Evolutionary conservation across 30 jellyfish, hydroid and myxozoan species (phyloP).

Genomic region (Hydra vulgaris): DNA sequence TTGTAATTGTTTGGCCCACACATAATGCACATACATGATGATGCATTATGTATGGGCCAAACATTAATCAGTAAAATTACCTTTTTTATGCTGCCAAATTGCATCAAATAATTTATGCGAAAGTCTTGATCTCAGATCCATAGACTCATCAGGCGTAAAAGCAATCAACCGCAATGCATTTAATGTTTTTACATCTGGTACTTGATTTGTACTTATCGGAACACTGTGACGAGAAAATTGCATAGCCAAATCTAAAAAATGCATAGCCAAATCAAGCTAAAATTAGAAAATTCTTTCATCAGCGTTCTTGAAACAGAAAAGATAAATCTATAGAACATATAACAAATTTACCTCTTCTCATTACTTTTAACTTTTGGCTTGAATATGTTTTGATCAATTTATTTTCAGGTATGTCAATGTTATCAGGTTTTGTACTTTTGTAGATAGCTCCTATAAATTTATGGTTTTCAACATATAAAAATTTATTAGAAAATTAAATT

Average conservation of each 20-base stretch:
- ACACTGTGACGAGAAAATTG: slow-evolving; percentile 50
- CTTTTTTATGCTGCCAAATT: slow-evolving; percentile 72
- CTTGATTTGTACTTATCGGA: slow-evolving; percentile 43
- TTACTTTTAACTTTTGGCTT: slow-evolving; percentile 28
- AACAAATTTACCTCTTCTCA: slow-evolving; percentile 39
- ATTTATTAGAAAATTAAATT: too few relatives aligned
- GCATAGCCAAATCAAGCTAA: neutral
- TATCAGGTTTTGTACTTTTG: slow-evolving; percentile 57
- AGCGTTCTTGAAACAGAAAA: too few relatives aligned
- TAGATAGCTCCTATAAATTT: slow-evolving; percentile 67
- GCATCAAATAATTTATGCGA: slow-evolving; percentile 68
- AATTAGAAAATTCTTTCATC: too few relatives aligned
- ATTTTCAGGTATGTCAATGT: slow-evolving; percentile 37
- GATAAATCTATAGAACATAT: too few relatives aligned
- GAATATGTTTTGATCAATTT: slow-evolving; percentile 43
- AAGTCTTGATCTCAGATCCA: slow-evolving; percentile 39
- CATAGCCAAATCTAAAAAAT: slow-evolving; percentile 49
- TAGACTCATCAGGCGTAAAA: slow-evolving; percentile 55
- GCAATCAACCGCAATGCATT: slow-evolving; percentile 84
- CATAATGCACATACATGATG: too few relatives aligned
- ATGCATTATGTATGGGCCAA: too few relatives aligned
- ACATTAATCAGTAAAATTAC: slow-evolving; percentile 36
- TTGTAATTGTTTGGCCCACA: too few relatives aligned
- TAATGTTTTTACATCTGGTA: slow-evolving; percentile 71
- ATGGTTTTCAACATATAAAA: too few relatives aligned